Evolutionary conservation across 2,797 vertebrate genomes (phyloP), one percentile per base, ranked within the genome.

Genomic region (Pseudomugil gertrudae): DNA sequence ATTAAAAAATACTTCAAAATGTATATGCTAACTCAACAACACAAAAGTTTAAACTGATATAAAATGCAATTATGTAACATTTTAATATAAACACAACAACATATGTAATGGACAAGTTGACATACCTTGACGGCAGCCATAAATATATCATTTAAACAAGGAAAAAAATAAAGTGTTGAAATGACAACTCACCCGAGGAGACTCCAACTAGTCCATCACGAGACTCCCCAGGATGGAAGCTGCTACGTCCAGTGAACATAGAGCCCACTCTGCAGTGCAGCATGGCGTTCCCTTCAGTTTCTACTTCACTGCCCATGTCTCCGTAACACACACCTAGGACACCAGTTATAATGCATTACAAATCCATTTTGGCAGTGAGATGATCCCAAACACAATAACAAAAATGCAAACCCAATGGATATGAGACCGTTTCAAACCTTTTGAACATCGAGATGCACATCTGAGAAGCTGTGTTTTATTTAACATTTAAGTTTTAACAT

Each of bases 301-400:
- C 94, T 81, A 92, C 85, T 57, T 95, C 94, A 4, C 92, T 90
- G 72, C 90, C 84, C 0, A 91, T 83, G 76, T 95, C 95, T 63
- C 93, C 91, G 10, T 93, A 95, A 81, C 93, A 95, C 62, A 94
- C 87, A 68, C 94, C 95, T 94, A 77, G 57, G 55, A 79, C 32
- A 75, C 1, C 69, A 29, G 65, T 1, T 17, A 67, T 54, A 70
- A 72, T 58, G 54, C 74, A 65, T 81, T 74, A 71, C 19, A 2
- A 30, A 72, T 45, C 60, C 13, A 21, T 63, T 66, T 75, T 21
- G 61, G 11, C 24, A 1, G 38, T 10, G 9, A 60, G 40, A 45
- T 47, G 43, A 67, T 58, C 33, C 36, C 0, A 54, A 65, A 66
- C 2, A 67, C 8, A 57, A 35, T 69, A 35, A 48, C 58, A 63